Base-by-base conservation (phyloP, 2,888 invertebrate species). In the Ophion obscuratus region DNA sequence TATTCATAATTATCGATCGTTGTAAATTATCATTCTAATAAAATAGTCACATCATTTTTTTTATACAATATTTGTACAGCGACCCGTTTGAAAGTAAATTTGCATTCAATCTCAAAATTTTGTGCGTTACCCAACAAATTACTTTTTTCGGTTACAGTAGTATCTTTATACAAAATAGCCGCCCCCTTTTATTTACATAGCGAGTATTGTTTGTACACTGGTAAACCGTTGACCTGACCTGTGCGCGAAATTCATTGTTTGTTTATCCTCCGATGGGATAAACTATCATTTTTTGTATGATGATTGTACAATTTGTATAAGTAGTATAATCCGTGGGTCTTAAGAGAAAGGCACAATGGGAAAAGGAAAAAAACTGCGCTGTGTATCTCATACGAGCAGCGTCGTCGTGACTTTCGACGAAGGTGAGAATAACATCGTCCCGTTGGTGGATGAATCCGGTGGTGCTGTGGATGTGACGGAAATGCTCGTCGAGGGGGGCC, bases 371-470 rank as follows among this genome's bases (percentile, higher is more conserved):
- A 40, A 40, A 1, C 47, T 4, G 14, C 47, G 47, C 11, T 10
- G 47, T 11, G 47, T 47, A 14, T 59, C 20, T 86, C 81, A 83
- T 31, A 78, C 40, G 47, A 81, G 68, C 59, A 86, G 66, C 1
- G 81, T 74, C 11, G 80, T 77, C 20, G 81, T 24, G n/a, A 78
- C 44, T 83, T 81, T 86, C 14, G 78, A 66, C 57, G 86, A 68
- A 2, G 83, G 59, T 9, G 86, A 78, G 24, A 84, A 84, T 44
- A 75, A 40, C 68, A 68, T 68, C 11, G 83, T 40, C 64, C 68
- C 77, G 27, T 57, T 78, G 17, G 86, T 66, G 11, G 83, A 83
- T 7, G 83, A 83, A 67, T 83, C 81, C 40, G 86, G 62, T 47
- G 14, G 47, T 17, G 68, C 81, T 36, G 78, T 59, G 17, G 83